Evolutionary conservation across 2,113 vertebrate species (phyloP).

Genomic region (Myrmecobius fasciatus): DNA sequence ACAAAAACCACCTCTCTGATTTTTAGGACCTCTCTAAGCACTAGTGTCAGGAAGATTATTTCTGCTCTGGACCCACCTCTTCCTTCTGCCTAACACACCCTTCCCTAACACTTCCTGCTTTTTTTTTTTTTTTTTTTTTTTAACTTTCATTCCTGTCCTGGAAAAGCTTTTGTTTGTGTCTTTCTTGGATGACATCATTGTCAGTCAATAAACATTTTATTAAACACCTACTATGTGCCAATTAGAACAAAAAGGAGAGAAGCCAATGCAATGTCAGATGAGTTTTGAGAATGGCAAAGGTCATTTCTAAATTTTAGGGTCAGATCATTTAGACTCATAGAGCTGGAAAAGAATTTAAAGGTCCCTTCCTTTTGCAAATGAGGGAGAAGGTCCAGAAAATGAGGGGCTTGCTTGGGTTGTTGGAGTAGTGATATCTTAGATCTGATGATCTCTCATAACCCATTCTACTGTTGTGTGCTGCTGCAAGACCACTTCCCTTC

Average conservation of each 20-base stretch:
- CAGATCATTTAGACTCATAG: background rate
- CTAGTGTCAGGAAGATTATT: background rate
- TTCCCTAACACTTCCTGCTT: background rate
- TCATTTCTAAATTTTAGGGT: background rate
- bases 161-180: background rate
- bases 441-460: background rate
- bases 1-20: background rate
- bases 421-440: background rate
- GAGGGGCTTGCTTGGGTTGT: background rate
- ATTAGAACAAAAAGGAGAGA: background rate
- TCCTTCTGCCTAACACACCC: background rate
- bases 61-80: background rate
- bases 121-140: background rate
- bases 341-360: background rate
- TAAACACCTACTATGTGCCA: background rate
- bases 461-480: background rate
- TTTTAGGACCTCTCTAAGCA: background rate
- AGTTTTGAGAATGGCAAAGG: background rate
- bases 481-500: background rate
- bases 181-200: background rate
- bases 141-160: background rate
- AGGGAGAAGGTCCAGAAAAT: background rate
- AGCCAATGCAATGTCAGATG: background rate
- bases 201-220: background rate
- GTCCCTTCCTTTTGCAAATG: background rate